Base-by-base conservation (phyloP, 2,888 invertebrate genomes). In the Dichetophora obliterata region DNA sequence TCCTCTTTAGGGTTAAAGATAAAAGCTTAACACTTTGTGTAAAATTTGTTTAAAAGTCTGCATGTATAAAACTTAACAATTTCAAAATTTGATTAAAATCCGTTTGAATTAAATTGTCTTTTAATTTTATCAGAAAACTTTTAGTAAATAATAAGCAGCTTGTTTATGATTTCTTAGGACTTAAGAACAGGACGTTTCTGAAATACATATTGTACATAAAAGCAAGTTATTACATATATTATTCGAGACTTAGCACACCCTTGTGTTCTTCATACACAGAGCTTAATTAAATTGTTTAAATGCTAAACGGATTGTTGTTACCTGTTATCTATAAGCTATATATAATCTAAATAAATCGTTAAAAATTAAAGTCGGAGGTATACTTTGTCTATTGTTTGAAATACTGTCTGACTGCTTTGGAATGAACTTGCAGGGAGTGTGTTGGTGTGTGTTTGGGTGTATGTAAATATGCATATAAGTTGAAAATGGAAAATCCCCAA, bases 281-380 rank as follows among this genome's bases (percentile, higher is more conserved):
- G 43, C 43, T 43, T 43, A 43, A 59, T 3, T 59, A 14, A 24
- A 24, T 3, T 16, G 27, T 0, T 34, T 31, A 63, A 63, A 27
- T 31, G n/a, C n/a, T 63, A 63, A 31, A 31, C 16, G 14, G 31
- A 54, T 22, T 54, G 22, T 52, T 52, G 16, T n/a, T 54, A 54
- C 1, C 54, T 63, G 34, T 59, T 9, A 16, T 16, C 16, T 27
- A 59, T 27, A 3, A n/a, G n/a, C 27, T 59, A 59, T 19, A 16
- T 63, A 5, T 48, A 66, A n/a, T 66, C 24, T 48, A n/a, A 27
- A 19, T 11, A 52, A 52, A 9, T 5, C 31, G 54, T 48, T 65
- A 54, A 31, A 65, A 65, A 65, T 43, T 14, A 59, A 37, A 65
- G n/a, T 74, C 74, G 74, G 73, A 63, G 73, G 74, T 74, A 73